Evolutionary conservation across 1,140 invertebrate genomes (phyloP).

Genomic region (Calycopis cecrops): DNA sequence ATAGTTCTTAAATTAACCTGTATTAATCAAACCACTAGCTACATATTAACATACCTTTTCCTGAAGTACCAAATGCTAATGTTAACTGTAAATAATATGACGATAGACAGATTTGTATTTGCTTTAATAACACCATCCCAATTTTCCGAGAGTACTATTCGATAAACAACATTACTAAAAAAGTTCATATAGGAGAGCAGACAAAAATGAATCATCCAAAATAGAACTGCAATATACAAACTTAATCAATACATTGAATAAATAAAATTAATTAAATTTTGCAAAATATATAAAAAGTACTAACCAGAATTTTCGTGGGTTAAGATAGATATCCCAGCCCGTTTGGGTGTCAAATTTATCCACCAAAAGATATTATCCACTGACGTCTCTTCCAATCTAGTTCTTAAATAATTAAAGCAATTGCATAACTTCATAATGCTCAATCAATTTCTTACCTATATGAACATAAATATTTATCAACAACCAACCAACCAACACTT

Average conservation of each 20-base stretch:
- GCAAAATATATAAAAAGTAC: too few species aligned
- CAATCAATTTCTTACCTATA: too few species aligned
- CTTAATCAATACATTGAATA: too few species aligned
- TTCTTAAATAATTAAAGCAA: too few species aligned
- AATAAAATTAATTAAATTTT: too few species aligned
- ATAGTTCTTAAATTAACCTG: background rate
- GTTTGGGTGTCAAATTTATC: background rate
- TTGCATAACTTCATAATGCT: too few species aligned
- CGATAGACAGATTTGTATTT: conserved; percentile 41
- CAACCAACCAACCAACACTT: too few species aligned
- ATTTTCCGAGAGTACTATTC: conserved; percentile 32
- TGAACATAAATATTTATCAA: too few species aligned
- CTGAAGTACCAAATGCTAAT: conserved; percentile 48
- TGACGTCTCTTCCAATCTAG: background rate
- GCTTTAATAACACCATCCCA: conserved; percentile 44
- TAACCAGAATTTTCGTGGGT: background rate
- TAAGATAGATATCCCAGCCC: background rate
- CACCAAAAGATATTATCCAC: background rate
- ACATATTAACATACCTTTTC: conserved; percentile 38
- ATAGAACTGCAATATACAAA: conserved; percentile 36
- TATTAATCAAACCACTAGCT: background rate
- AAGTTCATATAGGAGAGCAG: conserved; percentile 48
- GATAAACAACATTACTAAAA: conserved; percentile 39
- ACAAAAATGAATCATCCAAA: conserved; percentile 46
- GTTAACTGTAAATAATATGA: conserved; percentile 35